Percentiles rank a stretch among this genome's conserved stretches.
Conservation (phyloP, 2,113 vertebrate species). For the Nibea coibor region DNA sequence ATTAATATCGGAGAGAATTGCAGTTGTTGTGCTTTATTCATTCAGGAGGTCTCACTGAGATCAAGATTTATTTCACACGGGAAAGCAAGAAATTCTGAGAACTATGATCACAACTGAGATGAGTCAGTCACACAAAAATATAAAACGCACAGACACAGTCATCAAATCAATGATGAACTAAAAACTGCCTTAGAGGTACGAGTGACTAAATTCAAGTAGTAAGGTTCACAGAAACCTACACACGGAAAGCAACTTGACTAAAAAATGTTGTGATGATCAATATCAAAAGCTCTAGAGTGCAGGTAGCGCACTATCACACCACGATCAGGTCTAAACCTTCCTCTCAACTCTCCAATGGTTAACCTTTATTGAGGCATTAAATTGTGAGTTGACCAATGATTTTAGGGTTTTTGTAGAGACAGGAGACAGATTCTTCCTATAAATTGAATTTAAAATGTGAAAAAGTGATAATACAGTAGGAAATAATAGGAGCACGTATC, state of each 20-base stretch:
- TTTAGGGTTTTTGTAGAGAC: slow-evolving; percentile 1
- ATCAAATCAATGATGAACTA: neutral
- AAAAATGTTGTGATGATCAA: neutral
- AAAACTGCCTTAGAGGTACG: neutral
- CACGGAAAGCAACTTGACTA: neutral
- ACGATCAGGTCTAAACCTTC: neutral
- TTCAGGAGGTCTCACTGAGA: slow-evolving; percentile 18
- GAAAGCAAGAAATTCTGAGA: neutral
- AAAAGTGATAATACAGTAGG: neutral
- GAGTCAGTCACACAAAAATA: neutral
- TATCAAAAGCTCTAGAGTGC: neutral
- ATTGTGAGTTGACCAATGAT: neutral
- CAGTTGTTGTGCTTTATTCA: slow-evolving; percentile 31
- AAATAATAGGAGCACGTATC: neutral
- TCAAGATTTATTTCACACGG: slow-evolving; percentile 15
- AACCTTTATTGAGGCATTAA: neutral
- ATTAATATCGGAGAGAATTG: slow-evolving; percentile 20
- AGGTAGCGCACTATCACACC: neutral
- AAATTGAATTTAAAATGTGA: slow-evolving; percentile 9
- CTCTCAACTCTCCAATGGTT: neutral
- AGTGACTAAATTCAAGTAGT: neutral
- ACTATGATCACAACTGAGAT: neutral
- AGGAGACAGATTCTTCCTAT: neutral
- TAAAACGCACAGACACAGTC: neutral
- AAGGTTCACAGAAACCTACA: neutral